Evolutionary conservation across 2,888 invertebrate genomes (phyloP), one percentile per base, ranked within the genome.

Genomic region (Meandrusa payeni): DNA sequence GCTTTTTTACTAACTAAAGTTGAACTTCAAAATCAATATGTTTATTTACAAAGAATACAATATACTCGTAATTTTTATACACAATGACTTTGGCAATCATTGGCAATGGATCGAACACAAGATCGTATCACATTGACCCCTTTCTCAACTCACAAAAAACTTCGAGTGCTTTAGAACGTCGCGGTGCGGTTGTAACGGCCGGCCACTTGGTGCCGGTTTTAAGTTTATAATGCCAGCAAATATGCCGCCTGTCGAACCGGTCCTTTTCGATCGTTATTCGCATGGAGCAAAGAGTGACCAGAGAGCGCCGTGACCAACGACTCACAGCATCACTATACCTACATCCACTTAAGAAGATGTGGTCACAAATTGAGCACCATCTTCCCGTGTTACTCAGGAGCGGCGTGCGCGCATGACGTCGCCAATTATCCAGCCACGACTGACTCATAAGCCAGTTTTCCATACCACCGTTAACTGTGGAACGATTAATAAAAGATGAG

Each of bases 401-500:
- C 41, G 41, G 56, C 57, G 63, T 59, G 52, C 10, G 52, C 68
- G 62, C 61, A 64, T 74, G 71, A 74, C 69, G 69, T 61, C 56
- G 46, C n/a, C 51, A 51, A 55, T 56, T 61, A 56, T 54, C 54
- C 60, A 57, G 51, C 50, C 54, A 36, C 34, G 33, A 29, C 52
- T 82, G 81, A 83, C 62, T 83, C 83, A 83, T 58, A 55, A 76
- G 76, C 82, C 79, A 61, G 82, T 81, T 80, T 65, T 54, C 66
- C 61, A 64, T 64, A 64, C 64, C 71, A 77, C 78, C 80, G 79
- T 79, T 77, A 76, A 34, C 41, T 49, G 44, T 55, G 69, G 46
- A 51, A 13, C 57, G 55, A 67, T 55, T 23, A 41, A 58, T 28
- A 42, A 58, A 55, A 52, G 51, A 24, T 2, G 53, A 1, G 64